Conservation (phyloP, 2,113 vertebrate species). For the Xenopus borealis region DNA sequence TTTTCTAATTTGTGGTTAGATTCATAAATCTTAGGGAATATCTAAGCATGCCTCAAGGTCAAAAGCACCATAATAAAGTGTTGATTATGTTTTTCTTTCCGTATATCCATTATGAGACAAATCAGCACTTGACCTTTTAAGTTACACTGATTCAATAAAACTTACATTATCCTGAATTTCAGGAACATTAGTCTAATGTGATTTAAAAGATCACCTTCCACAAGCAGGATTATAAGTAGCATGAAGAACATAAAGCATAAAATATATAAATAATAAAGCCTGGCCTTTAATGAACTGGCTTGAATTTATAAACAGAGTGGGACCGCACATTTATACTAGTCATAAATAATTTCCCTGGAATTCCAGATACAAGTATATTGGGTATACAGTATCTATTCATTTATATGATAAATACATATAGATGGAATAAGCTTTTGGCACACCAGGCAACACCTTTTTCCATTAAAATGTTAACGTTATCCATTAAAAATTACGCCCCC, state of each 20-base stretch:
- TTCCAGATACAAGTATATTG: too few species aligned
- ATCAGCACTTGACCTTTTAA: constrained; percentile 76
- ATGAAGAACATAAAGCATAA: constrained; percentile 87
- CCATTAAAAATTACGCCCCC: too few species aligned
- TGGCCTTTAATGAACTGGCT: constrained; percentile 86
- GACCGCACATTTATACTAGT: not conserved
- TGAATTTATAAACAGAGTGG: constrained; percentile 15
- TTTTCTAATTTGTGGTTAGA: constrained; percentile 52
- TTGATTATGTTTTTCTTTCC: constrained; percentile 66
- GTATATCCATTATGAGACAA: constrained; percentile 69
- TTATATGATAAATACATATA: too few species aligned
- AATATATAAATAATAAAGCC: constrained; percentile 84
- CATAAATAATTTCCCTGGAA: too few species aligned
- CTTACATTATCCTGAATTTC: constrained; percentile 83
- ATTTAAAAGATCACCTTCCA: constrained; percentile 87
- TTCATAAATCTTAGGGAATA: constrained; percentile 53
- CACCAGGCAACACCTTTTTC: too few species aligned
- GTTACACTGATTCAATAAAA: constrained; percentile 78
- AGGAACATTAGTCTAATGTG: constrained; percentile 85
- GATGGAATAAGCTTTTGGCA: too few species aligned
- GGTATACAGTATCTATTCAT: too few species aligned
- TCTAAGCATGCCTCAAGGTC: constrained; percentile 62
- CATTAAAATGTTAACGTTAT: too few species aligned
- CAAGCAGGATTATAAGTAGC: constrained; percentile 84
- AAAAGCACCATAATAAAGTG: constrained; percentile 57